Evolutionary conservation across 2,888 invertebrate species (phyloP).

Genomic region (Eurytoma adleriae): DNA sequence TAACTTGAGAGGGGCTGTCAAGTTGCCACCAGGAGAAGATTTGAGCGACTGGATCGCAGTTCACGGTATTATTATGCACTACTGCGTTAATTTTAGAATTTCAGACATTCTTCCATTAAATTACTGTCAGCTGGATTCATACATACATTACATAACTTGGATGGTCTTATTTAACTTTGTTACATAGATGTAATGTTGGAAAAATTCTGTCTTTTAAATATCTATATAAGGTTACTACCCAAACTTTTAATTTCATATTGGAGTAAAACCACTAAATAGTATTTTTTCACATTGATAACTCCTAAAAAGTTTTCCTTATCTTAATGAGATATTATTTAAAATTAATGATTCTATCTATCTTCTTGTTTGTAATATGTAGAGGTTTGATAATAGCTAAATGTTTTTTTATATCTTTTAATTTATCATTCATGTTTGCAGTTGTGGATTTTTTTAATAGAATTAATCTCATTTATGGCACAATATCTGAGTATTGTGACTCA

Average conservation of each 20-base stretch:
- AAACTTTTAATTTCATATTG: no score
- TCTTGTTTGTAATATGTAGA: no score
- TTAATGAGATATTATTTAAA: no score
- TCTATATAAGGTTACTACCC: no score
- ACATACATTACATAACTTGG: slow-evolving; percentile 22
- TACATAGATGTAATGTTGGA: no score
- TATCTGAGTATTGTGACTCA: slow-evolving; percentile 90
- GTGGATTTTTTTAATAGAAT: slow-evolving; percentile 97
- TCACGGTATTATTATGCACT: slow-evolving; percentile 81
- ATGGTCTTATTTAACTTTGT: no score
- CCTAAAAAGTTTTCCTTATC: no score
- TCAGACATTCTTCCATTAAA: slow-evolving; percentile 15
- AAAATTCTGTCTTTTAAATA: no score
- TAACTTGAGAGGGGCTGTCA: slow-evolving; percentile 88
- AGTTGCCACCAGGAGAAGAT: slow-evolving; percentile 89
- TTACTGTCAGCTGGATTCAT: slow-evolving; percentile 16
- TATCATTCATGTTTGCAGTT: slow-evolving; percentile 79
- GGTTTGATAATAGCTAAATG: no score
- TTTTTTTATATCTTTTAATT: slow-evolving; percentile 24
- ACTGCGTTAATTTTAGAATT: slow-evolving; percentile 42
- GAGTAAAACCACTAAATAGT: no score
- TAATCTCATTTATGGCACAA: slow-evolving; percentile 93
- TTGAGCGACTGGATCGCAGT: slow-evolving; percentile 95
- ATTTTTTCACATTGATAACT: no score
- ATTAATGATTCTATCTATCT: no score